Evolutionary conservation across 2,888 invertebrate genomes (phyloP), one percentile per base, ranked within the genome.

Genomic region (Dryocosmus kuriphilus): DNA sequence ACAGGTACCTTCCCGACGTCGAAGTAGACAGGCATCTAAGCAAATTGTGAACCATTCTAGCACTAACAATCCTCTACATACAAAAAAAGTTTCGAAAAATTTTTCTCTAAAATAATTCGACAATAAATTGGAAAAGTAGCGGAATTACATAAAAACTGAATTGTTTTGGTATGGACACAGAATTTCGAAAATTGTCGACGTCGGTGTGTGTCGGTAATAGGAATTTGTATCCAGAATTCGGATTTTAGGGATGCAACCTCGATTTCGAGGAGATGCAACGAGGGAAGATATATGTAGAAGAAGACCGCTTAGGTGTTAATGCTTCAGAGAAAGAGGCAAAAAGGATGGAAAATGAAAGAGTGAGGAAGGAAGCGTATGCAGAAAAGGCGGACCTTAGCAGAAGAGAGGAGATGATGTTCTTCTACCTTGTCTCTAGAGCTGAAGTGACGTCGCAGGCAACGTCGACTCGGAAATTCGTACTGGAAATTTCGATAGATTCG

Each of bases 401-500:
- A 57, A 75, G 14, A 60, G 63, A 60, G 75, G 30, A 65, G 71
- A 74, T 62, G 63, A 76, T 79, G 82, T 83, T 84, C 81, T 83
- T 84, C 81, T 77, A 76, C 82, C 84, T 88, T 87, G 86, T 86
- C 87, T 87, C 84, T 85, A 83, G 80, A 85, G 83, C 88, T 88
- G 88, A 89, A 89, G 89, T 88, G 89, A 89, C 86, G 88, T 87
- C 86, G 80, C 80, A 85, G 87, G 85, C 85, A 87, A 81, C 85
- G 85, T 83, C 86, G n/a, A n/a, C n/a, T n/a, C n/a, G 88, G 87
- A 89, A 90, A 89, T 90, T 89, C 88, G 87, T 88, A 84, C 85
- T 87, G 88, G 88, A 90, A 90, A 89, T 89, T 89, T 88, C 89
- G 86, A 90, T 89, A 88, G 88, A 85, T 89, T 83, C 80, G 80